Base-by-base conservation (phyloP, 2,888 invertebrate species). In the Heterodera filipjevi region DNA sequence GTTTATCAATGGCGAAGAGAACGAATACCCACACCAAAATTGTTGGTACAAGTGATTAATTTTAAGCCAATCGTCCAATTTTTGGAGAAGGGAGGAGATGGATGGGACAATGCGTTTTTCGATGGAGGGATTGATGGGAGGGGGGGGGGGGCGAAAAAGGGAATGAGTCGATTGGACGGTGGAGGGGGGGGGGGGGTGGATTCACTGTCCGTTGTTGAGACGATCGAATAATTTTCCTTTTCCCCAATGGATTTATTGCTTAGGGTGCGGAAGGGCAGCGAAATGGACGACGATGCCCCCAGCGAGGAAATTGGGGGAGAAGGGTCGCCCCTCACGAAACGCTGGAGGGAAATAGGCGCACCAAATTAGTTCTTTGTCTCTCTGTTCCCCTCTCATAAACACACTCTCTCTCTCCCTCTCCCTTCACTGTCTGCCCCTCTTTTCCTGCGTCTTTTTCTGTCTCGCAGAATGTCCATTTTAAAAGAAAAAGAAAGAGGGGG, bases 281-380 rank as follows among this genome's bases (percentile, higher is more conserved):
- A 59, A 59, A 59, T 59, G 59, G 59, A 59, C 59, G 59, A 8
- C 59, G 59, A 59, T 59, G 59, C 27, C 59, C 53, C 53, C 59
- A 27, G 27, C 59, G 59, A 27, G 12, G 59, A 59, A 59, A 59
- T 59, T 53, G 53, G 53, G 53, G 53, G 53, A 12, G 39, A 39
- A 12, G 39, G 2, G 39, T 39, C 39, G 10, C 59, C 27, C 59
- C 59, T 8, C n/a, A 27, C 59, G 27, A 59, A 59, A 59, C 59
- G 59, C 59, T n/a, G 59, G n/a, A 59, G 59, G 59, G 59, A 59
- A 59, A 59, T 27, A 59, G 59, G 59, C n/a, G 59, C 59, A 59
- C 59, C 59, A 59, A 59, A 59, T 59, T 59, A 27, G n/a, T 59
- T 22, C n/a, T 59, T 59, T 59, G 59, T 59, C 27, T 59, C 59